Conservation (phyloP, 2,797 vertebrate species). For the Forpus xanthops region DNA sequence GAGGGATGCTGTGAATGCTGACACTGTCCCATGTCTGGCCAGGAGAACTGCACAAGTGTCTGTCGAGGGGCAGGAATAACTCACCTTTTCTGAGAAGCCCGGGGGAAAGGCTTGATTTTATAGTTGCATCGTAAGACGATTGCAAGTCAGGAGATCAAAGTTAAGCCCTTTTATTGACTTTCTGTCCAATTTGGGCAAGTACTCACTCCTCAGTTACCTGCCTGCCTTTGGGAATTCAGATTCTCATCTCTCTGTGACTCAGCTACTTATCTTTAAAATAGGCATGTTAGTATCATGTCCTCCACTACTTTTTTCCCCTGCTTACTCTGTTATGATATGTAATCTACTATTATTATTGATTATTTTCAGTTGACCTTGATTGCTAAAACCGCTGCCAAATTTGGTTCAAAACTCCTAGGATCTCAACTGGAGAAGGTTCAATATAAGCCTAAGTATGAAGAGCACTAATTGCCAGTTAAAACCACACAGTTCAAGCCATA, state of each 20-base stretch:
- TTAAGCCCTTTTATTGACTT: conserved; percentile 47
- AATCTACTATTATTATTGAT: not conserved
- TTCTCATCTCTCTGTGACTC: not conserved
- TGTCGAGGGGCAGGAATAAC: not conserved
- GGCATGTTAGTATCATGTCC: not conserved
- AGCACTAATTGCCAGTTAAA: not conserved
- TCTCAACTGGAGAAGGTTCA: not conserved
- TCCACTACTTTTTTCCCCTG: not conserved
- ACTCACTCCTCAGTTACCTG: not conserved
- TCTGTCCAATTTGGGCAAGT: conserved; percentile 5
- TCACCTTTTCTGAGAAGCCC: not conserved
- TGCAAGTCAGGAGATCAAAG: conserved; percentile 36
- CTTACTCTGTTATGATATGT: not conserved
- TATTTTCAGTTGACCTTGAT: not conserved
- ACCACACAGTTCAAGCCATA: not conserved
- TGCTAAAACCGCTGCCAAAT: not conserved
- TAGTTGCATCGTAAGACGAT: not conserved
- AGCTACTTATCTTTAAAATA: conserved; percentile 7
- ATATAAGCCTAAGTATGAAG: not conserved
- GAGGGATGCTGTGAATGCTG: not conserved
- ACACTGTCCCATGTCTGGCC: accelerated
- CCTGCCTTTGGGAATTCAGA: conserved; percentile 1
- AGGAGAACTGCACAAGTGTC: not conserved
- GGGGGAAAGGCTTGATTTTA: conserved; percentile 15
- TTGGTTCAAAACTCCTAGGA: not conserved